Conservation (phyloP, 2,797 vertebrate species). For the Lycodopsis pacificus region DNA sequence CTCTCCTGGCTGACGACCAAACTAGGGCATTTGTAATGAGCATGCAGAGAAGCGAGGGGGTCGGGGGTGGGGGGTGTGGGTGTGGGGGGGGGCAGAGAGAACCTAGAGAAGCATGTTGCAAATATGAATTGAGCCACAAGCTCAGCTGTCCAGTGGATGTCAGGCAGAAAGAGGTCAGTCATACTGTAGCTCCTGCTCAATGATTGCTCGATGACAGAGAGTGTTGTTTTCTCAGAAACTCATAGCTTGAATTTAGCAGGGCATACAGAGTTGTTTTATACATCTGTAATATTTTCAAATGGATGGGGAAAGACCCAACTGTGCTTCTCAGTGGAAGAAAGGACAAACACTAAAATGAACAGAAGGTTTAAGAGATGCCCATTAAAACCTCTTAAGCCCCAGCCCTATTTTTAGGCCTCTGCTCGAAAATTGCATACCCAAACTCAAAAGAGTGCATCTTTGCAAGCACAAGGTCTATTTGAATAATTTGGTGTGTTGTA, state of each 20-base stretch:
- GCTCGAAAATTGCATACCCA: no score
- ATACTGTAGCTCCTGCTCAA: neutral
- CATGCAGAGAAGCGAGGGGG: conserved; percentile 54
- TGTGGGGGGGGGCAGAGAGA: conserved; percentile 37
- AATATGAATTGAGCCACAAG: conserved; percentile 50
- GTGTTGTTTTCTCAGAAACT: conserved; percentile 13
- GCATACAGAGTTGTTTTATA: neutral
- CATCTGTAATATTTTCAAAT: neutral
- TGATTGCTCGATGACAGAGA: conserved; percentile 15
- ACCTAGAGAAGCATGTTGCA: conserved; percentile 42
- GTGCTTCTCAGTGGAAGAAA: neutral
- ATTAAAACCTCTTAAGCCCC: no score
- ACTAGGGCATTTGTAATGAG: conserved; percentile 83
- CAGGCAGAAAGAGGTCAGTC: conserved; percentile 35
- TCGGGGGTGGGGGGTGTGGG: neutral
- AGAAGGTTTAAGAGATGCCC: neutral
- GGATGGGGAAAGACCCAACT: neutral
- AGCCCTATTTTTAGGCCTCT: no score
- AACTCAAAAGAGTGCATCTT: no score
- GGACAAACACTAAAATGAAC: neutral
- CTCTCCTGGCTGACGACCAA: conserved; percentile 76
- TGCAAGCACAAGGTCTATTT: no score
- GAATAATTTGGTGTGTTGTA: no score
- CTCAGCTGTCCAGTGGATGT: conserved; percentile 48
- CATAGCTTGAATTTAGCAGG: neutral